Evolutionary conservation across 2,888 invertebrate genomes (phyloP).

Genomic region (Aporophyla lueneburgensis): DNA sequence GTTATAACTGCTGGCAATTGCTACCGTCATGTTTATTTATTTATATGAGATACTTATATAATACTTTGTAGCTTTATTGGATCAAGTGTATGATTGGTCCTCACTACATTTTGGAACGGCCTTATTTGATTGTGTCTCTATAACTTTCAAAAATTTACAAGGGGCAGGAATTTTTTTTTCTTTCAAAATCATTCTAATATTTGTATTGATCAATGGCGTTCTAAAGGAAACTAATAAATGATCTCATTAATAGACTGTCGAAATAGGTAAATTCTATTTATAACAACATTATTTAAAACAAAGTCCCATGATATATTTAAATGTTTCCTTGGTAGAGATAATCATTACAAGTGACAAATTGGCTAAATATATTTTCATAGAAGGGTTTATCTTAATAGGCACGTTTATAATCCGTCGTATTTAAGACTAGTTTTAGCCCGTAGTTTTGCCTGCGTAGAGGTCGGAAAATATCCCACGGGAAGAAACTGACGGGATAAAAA

Average conservation of each 20-base stretch:
- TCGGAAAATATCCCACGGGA: background rate
- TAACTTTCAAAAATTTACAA: background rate
- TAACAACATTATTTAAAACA: slow-evolving; percentile 20
- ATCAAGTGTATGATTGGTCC: too few species aligned
- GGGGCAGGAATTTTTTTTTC: background rate
- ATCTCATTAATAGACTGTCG: slow-evolving; percentile 22
- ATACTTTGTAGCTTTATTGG: background rate
- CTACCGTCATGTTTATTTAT: slow-evolving; percentile 13
- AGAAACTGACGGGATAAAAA: background rate
- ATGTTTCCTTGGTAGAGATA: slow-evolving; percentile 1
- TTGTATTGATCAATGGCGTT: background rate
- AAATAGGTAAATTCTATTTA: background rate
- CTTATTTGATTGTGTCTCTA: background rate
- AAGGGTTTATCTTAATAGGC: background rate
- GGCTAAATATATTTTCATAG: background rate
- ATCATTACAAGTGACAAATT: slow-evolving; percentile 19
- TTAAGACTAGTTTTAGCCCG: background rate
- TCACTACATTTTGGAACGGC: background rate
- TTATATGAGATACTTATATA: background rate
- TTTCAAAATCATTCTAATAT: background rate
- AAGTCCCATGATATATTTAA: background rate
- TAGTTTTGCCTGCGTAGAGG: background rate
- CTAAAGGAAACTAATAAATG: slow-evolving; percentile 12
- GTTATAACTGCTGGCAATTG: slow-evolving; percentile 19
- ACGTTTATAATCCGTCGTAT: background rate